Conservation (phyloP, 2,797 vertebrate genomes). For the Euphonia xanthogaster region DNA sequence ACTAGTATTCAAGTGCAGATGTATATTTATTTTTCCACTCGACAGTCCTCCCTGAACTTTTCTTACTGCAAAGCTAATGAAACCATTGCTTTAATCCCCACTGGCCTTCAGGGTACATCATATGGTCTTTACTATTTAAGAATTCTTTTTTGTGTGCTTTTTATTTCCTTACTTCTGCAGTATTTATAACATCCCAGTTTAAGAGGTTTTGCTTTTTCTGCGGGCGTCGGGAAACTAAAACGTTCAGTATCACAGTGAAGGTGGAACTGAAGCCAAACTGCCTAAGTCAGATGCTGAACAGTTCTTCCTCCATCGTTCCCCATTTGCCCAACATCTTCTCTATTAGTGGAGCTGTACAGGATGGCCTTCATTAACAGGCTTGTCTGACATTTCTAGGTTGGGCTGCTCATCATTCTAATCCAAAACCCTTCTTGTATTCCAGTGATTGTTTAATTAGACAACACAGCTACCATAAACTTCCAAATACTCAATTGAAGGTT, state of each 20-base stretch:
- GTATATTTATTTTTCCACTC: constrained; percentile 74
- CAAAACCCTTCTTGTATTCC: neutral
- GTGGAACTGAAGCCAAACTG: neutral
- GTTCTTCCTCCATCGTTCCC: neutral
- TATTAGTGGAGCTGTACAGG: neutral
- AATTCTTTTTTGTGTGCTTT: constrained; percentile 29
- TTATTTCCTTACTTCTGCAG: constrained; percentile 34
- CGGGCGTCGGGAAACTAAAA: neutral
- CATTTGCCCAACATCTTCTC: neutral
- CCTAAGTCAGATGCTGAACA: neutral
- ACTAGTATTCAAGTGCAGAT: constrained; percentile 52
- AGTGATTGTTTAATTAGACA: neutral
- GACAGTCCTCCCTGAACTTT: constrained; percentile 48
- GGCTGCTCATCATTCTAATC: neutral
- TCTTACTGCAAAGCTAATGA: constrained; percentile 62
- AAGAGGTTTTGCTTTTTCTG: constrained; percentile 18
- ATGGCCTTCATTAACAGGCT: neutral
- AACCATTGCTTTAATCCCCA: constrained; percentile 45
- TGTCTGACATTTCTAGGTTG: neutral
- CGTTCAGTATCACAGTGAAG: neutral
- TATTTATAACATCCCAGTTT: constrained; percentile 5
- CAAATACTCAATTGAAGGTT: neutral
- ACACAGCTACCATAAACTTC: neutral
- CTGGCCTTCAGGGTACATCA: constrained; percentile 51
- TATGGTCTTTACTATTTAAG: constrained; percentile 50